Percentiles rank a stretch among this genome's conserved stretches.
phyloP scores from a whole-genome alignment of 1,140 invertebrate species.

The Oppia nitens region DNA sequence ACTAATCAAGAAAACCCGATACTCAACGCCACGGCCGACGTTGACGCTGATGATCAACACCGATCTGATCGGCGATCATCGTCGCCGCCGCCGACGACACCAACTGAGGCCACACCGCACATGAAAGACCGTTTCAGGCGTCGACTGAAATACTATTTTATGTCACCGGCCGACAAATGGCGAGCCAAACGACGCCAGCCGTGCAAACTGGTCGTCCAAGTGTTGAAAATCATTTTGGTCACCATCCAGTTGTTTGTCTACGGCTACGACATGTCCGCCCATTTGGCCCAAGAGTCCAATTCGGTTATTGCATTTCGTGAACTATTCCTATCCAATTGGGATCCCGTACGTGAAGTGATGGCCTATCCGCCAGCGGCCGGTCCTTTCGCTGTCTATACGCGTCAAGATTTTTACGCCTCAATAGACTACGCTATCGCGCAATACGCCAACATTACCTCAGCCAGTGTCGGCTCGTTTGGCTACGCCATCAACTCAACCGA shows the following conservation, averaged over 20 bases:
- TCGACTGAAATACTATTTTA: conserved; percentile 85
- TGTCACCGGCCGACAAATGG: conserved; percentile 98
- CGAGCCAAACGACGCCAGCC: conserved; percentile 74
- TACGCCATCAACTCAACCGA: conserved; percentile 39
- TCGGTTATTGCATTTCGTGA: conserved; percentile 16
- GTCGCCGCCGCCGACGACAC: background rate
- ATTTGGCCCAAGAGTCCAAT: conserved; percentile 19
- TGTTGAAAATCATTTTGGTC: conserved; percentile 87
- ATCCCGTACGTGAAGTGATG: conserved; percentile 55
- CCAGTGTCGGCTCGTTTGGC: conserved; percentile 68
- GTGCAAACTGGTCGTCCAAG: conserved; percentile 85
- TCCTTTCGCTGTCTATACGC: conserved; percentile 73
- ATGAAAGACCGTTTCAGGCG: conserved; percentile 38
- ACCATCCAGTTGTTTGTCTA: conserved; percentile 82
- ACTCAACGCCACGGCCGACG: too few species aligned
- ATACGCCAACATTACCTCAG: conserved; percentile 57
- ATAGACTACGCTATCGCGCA: conserved; percentile 66
- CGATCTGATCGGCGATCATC: too few species aligned
- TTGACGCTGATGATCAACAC: too few species aligned
- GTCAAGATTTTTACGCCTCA: conserved; percentile 59
- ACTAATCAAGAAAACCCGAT: too few species aligned
- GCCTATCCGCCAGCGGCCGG: conserved; percentile 82
- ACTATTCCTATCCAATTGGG: conserved; percentile 8
- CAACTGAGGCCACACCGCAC: background rate
- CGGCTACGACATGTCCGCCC: conserved; percentile 65